A percentile compares a stretch with the other conserved stretches of the same genome.
Conservation (phyloP, 53 echinoderm and acorn worm species). For the Holothuria scabra region DNA sequence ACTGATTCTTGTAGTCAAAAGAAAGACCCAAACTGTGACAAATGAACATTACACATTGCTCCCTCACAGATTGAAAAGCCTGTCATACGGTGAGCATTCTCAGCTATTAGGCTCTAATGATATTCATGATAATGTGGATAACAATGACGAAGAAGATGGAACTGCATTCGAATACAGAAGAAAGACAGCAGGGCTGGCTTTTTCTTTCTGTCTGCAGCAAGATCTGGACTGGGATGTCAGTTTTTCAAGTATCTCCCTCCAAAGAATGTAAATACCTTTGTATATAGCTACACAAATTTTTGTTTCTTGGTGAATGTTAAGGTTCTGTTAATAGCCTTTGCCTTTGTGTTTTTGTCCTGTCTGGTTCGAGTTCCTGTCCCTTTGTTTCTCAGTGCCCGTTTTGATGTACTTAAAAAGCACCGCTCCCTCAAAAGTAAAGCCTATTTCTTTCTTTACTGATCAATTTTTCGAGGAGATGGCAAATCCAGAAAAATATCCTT, state of each 20-base stretch:
- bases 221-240: constrained; percentile 13
- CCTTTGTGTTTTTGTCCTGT: no score
- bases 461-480: constrained; percentile 48
- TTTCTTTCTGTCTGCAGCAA: constrained; percentile 18
- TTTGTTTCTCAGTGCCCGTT: no score
- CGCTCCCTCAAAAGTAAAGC: no score
- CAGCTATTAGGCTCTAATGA: neutral
- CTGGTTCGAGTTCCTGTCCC: no score
- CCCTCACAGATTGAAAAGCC: constrained; percentile 11
- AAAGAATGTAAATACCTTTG: no score
- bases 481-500: constrained; percentile 40
- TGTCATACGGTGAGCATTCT: neutral
- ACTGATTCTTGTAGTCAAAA: neutral
- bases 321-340: no score
- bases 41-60: neutral
- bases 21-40: neutral
- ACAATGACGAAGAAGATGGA: constrained; percentile 17
- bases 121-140: neutral
- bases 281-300: no score
- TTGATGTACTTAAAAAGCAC: no score
- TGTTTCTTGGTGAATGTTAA: no score
- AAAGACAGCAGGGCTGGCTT: constrained; percentile 13
- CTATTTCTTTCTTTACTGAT: constrained; percentile 36
- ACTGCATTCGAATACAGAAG: constrained; percentile 29
- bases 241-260: constrained; percentile 21